These are phyloP conservation scores for Erpobdella octoculata DNA, from an alignment of 2,888 invertebrate species.

Conservation along the genomic window DNA sequence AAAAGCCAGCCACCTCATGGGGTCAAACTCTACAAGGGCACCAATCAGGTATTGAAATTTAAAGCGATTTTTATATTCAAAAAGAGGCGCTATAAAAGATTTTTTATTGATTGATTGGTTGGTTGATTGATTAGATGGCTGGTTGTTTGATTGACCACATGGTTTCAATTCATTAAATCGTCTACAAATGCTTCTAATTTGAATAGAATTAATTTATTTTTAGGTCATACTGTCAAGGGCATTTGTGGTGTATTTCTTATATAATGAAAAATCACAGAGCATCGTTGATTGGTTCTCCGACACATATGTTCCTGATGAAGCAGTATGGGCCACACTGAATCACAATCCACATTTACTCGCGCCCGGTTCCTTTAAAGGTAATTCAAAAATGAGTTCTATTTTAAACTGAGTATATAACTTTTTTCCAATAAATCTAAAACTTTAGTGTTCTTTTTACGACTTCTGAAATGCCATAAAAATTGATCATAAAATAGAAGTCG, in stretches of 20 bases:
- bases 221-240: conserved; percentile 31
- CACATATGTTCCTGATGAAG: conserved; percentile 35
- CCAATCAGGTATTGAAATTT: conserved; percentile 30
- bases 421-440: too few species aligned
- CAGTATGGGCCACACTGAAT: conserved; percentile 35
- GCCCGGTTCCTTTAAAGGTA: conserved; percentile 34
- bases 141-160: too few species aligned
- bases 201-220: neutral
- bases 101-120: neutral
- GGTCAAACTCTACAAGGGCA: conserved; percentile 34
- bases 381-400: too few species aligned
- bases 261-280: conserved; percentile 20
- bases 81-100: neutral
- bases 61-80: neutral
- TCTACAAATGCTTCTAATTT: too few species aligned
- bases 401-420: too few species aligned
- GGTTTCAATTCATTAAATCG: too few species aligned
- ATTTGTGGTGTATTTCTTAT: conserved; percentile 32
- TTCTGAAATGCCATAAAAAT: too few species aligned
- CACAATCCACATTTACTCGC: conserved; percentile 35
- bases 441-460: too few species aligned
- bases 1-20: conserved; percentile 31
- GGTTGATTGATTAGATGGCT: too few species aligned
- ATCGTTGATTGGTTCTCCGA: conserved; percentile 34
- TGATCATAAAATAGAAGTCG: too few species aligned